These are phyloP conservation scores for Euleptes europaea DNA, from an alignment of 2,113 vertebrate species.

Conservation along the genomic window DNA sequence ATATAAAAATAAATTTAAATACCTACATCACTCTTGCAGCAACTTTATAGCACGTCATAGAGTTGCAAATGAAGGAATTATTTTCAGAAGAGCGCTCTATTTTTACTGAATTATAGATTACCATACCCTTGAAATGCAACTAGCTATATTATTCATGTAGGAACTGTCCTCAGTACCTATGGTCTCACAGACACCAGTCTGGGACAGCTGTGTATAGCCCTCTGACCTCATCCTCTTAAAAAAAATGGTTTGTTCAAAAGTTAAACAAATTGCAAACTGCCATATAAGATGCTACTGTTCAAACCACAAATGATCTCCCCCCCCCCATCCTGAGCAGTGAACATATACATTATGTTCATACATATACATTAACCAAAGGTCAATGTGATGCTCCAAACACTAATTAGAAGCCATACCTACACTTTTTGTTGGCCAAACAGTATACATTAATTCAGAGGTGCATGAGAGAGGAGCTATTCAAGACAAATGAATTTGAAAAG, in stretches of 20 bases:
- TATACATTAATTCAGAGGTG: neutral
- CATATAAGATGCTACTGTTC: neutral
- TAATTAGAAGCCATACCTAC: neutral
- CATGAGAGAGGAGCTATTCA: neutral
- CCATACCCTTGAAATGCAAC: neutral
- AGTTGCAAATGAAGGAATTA: slow-evolving; percentile 26
- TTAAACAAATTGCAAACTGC: neutral
- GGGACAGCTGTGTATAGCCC: neutral
- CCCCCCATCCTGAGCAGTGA: neutral
- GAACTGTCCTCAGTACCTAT: neutral
- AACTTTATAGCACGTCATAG: neutral
- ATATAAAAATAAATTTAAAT: neutral
- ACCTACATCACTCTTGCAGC: neutral
- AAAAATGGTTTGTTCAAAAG: neutral
- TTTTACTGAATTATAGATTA: neutral
- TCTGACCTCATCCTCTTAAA: neutral
- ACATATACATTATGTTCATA: neutral
- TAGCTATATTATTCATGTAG: neutral
- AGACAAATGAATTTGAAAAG: neutral
- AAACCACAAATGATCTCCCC: neutral
- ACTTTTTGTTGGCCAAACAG: neutral
- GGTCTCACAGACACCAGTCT: neutral
- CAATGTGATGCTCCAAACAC: neutral
- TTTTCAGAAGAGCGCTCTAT: neutral
- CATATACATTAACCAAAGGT: neutral